These are phyloP conservation scores for Siderastrea siderea DNA, from an alignment of 92 coral and sea anemone genomes.

Conservation along the genomic window DNA sequence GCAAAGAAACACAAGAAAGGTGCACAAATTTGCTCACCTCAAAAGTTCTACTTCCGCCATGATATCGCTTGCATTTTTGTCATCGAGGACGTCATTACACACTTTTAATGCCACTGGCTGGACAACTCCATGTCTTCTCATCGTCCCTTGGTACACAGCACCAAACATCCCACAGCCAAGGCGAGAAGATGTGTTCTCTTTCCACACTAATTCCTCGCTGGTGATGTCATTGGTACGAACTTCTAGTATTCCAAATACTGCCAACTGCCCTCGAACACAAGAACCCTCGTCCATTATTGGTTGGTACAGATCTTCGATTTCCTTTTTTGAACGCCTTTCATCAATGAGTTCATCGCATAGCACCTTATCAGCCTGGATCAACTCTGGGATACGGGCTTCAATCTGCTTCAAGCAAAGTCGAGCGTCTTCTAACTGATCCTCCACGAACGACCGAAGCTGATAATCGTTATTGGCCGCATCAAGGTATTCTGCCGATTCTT, in stretches of 20 bases:
- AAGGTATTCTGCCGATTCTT: constrained; percentile 31
- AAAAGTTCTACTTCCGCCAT: constrained; percentile 27
- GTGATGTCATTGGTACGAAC: constrained; percentile 14
- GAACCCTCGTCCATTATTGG: constrained; percentile 13
- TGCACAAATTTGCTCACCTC: constrained; percentile 11
- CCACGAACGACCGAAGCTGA: constrained; percentile 6
- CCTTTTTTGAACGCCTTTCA: constrained; percentile 10
- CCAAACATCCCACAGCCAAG: constrained; percentile 59
- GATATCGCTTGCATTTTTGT: constrained; percentile 9
- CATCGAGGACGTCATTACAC: background rate
- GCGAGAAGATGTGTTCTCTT: constrained; percentile 18
- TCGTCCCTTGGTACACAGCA: constrained; percentile 52
- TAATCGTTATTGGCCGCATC: background rate
- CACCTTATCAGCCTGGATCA: constrained; percentile 44
- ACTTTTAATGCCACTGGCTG: constrained; percentile 49
- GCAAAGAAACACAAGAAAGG: too few species aligned
- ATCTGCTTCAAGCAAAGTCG: constrained; percentile 20
- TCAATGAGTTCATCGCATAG: constrained; percentile 26
- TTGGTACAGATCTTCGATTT: constrained; percentile 12
- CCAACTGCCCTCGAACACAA: constrained; percentile 5
- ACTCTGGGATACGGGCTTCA: constrained; percentile 42
- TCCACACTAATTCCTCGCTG: constrained; percentile 48
- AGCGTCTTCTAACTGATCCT: constrained; percentile 34
- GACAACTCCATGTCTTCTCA: constrained; percentile 8
- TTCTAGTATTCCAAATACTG: constrained; percentile 39